phyloP scores from a whole-genome alignment of 2,797 vertebrate species.

The Argya squamiceps region DNA sequence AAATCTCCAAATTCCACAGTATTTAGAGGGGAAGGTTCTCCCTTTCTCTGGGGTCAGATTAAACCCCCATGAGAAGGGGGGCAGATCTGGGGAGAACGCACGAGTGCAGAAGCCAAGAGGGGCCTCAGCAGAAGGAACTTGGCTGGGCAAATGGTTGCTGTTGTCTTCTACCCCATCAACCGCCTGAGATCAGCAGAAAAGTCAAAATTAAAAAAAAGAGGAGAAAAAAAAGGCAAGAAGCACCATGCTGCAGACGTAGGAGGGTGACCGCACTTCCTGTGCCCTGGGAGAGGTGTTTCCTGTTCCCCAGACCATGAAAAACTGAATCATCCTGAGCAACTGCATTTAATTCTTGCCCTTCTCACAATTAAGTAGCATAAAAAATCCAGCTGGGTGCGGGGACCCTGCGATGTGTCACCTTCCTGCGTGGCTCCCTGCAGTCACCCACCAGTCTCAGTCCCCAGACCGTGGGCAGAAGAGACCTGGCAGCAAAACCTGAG shows the following conservation, averaged over 20 bases:
- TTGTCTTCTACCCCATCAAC: neutral
- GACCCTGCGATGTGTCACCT: neutral
- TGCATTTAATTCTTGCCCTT: neutral
- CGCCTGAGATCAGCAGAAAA: constrained; percentile 33
- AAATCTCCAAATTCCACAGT: constrained; percentile 44
- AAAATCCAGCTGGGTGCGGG: neutral
- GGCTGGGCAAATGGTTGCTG: neutral
- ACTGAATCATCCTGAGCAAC: constrained; percentile 3
- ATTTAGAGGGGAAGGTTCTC: neutral
- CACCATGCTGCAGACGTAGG: neutral
- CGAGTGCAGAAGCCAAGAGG: neutral
- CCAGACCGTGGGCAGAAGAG: neutral
- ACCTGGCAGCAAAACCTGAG: neutral
- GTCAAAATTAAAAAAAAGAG: neutral
- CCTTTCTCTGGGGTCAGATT: neutral
- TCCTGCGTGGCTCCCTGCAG: neutral
- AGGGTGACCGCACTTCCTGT: constrained; percentile 62
- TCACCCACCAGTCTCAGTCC: neutral
- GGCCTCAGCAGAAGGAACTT: neutral
- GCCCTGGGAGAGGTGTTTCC: constrained; percentile 53
- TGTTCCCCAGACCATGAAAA: constrained; percentile 30
- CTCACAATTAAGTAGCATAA: neutral
- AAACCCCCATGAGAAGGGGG: neutral
- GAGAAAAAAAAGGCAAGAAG: neutral
- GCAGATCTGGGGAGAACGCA: neutral